phyloP scores from a whole-genome alignment of 2,797 vertebrate genomes.

The Sebastes oblongus region DNA sequence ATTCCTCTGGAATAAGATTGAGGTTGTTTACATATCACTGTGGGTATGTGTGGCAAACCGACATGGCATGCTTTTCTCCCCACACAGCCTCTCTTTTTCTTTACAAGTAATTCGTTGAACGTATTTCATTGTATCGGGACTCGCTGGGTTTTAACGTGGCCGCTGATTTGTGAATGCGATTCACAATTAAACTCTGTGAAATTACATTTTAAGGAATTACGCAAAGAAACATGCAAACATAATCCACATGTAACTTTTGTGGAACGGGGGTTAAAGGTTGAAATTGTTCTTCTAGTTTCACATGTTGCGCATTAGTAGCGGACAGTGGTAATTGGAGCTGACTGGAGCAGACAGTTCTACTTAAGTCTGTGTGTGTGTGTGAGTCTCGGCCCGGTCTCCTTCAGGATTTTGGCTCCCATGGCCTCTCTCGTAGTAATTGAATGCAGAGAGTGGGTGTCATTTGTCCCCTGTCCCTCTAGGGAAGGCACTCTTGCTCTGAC shows the following conservation, averaged over 20 bases:
- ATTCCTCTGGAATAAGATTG: conserved; percentile 33
- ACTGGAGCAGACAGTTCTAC: conserved; percentile 78
- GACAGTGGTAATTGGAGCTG: conserved; percentile 77
- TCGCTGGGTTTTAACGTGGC: conserved; percentile 39
- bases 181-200: conserved; percentile 60
- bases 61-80: conserved; percentile 1
- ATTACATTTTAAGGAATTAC: conserved; percentile 50
- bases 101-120: conserved; percentile 56
- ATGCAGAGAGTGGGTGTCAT: conserved; percentile 80
- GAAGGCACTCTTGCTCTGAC: conserved; percentile 73
- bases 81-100: background rate
- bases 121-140: conserved; percentile 21
- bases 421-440: conserved; percentile 75
- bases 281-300: conserved; percentile 71
- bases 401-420: conserved; percentile 71
- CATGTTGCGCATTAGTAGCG: conserved; percentile 77
- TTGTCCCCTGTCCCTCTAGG: conserved; percentile 79
- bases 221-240: conserved; percentile 54
- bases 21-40: conserved; percentile 41
- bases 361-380: conserved; percentile 59
- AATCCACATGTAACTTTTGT: conserved; percentile 55
- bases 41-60: conserved; percentile 42
- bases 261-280: conserved; percentile 45
- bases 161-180: conserved; percentile 50
- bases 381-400: conserved; percentile 53